A percentile compares a stretch with the other conserved stretches of the same genome.
phyloP scores from a whole-genome alignment of 2,113 vertebrate species.

The Paedocypris sp. region DNA sequence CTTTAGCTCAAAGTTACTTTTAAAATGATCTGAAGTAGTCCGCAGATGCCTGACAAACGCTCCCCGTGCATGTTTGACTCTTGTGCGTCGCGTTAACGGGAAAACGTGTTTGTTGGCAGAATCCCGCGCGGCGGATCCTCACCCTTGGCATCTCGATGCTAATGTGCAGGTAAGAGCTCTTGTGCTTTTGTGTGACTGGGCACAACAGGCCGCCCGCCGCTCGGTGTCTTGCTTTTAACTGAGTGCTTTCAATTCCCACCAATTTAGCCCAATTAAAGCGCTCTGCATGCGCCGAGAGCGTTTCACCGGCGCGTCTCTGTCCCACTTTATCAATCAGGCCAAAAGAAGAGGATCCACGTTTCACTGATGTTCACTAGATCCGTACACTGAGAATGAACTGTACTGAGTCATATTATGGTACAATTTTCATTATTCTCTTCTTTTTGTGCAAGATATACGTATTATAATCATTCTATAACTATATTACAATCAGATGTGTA shows the following conservation, averaged over 20 bases:
- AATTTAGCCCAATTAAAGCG: constrained; percentile 60
- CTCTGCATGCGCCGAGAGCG: constrained; percentile 45
- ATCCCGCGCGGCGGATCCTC: constrained; percentile 36
- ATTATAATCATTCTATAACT: too few relatives aligned
- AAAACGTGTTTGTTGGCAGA: constrained; percentile 48
- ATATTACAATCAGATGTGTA: too few relatives aligned
- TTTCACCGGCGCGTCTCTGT: constrained; percentile 44
- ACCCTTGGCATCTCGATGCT: constrained; percentile 47
- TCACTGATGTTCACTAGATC: constrained; percentile 15
- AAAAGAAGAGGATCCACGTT: constrained; percentile 34
- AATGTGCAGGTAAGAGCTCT: constrained; percentile 59
- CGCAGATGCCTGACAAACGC: constrained; percentile 40
- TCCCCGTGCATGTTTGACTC: constrained; percentile 53
- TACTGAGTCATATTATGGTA: too few relatives aligned
- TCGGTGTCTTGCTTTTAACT: constrained; percentile 49
- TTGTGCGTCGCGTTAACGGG: constrained; percentile 39
- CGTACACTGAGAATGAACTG: too few relatives aligned
- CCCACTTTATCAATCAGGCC: constrained; percentile 40
- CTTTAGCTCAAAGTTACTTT: not conserved
- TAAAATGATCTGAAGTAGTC: constrained; percentile 6
- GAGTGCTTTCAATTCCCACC: constrained; percentile 57
- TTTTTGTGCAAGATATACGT: too few relatives aligned
- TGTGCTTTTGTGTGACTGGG: constrained; percentile 30
- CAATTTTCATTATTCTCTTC: too few relatives aligned
- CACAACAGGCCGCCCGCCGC: constrained; percentile 41